Evolutionary conservation across 92 coral and sea anemone genomes (phyloP).

Genomic region (Parazoanthus darwini): DNA sequence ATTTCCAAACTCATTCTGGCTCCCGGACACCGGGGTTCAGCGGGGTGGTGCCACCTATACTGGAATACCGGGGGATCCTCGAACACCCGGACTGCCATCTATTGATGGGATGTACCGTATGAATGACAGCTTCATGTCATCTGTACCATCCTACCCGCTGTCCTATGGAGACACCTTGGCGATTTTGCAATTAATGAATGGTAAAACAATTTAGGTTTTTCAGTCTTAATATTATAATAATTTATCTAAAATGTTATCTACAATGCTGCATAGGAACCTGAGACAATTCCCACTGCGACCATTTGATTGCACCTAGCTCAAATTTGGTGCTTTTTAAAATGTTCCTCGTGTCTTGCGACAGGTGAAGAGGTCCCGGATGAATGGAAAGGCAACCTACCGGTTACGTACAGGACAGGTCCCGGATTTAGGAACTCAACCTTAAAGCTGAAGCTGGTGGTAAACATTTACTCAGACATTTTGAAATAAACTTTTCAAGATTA

Average conservation of each 20-base stretch:
- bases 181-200: conserved; percentile 77
- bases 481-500: neutral
- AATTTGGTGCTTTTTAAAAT: neutral
- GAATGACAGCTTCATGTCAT: conserved; percentile 53
- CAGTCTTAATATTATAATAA: too few species aligned
- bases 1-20: conserved; percentile 83
- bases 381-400: conserved; percentile 73
- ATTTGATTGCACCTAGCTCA: neutral
- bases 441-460: conserved; percentile 61
- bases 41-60: conserved; percentile 71
- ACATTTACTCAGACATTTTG: conserved; percentile 1
- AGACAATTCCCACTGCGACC: too few species aligned
- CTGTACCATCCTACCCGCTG: conserved; percentile 76
- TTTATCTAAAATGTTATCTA: too few species aligned
- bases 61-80: conserved; percentile 78
- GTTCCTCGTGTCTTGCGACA: conserved; percentile 23
- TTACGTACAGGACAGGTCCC: conserved; percentile 81
- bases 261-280: too few species aligned
- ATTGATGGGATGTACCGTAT: conserved; percentile 77
- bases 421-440: conserved; percentile 67
- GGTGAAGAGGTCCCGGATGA: conserved; percentile 69
- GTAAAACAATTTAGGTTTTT: conserved; percentile 24
- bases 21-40: conserved; percentile 90
- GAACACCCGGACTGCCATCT: conserved; percentile 88
- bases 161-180: conserved; percentile 80